These are phyloP conservation scores for Dicaeum eximium DNA, from an alignment of 2,113 vertebrate genomes.

Conservation along the genomic window DNA sequence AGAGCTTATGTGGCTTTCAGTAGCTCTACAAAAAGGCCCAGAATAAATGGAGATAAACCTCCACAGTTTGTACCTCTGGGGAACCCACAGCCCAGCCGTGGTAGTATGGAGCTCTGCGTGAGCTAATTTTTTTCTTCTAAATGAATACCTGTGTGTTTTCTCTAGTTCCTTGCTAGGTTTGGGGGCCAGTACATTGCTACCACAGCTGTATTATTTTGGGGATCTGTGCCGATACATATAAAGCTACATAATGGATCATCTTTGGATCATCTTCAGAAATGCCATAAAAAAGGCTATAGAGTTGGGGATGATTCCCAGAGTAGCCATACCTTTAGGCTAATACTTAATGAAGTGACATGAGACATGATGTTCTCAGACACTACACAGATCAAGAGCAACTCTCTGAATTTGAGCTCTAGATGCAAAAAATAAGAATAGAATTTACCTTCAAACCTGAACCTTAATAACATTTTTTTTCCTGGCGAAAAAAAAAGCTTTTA, in stretches of 20 bases:
- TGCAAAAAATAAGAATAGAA: background rate
- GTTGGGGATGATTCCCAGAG: background rate
- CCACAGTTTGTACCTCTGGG: background rate
- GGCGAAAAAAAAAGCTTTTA: background rate
- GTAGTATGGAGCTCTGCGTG: background rate
- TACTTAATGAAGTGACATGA: background rate
- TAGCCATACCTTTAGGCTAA: background rate
- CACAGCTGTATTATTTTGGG: background rate
- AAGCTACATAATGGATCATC: background rate
- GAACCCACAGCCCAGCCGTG: background rate
- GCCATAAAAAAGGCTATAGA: background rate
- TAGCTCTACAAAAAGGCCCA: background rate
- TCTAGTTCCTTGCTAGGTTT: background rate
- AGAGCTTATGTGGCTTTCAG: background rate
- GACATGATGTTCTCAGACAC: background rate
- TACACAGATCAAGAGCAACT: background rate
- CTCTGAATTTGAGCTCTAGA: background rate
- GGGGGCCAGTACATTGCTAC: background rate
- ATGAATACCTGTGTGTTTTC: background rate
- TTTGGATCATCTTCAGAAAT: background rate
- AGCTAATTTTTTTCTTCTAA: background rate
- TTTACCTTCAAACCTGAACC: background rate
- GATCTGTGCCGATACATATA: background rate
- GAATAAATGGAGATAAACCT: background rate
- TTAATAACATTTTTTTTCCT: background rate